These are phyloP conservation scores for Acyrthosiphon pisum DNA, from an alignment of 1,140 invertebrate species.

Conservation along the genomic window DNA sequence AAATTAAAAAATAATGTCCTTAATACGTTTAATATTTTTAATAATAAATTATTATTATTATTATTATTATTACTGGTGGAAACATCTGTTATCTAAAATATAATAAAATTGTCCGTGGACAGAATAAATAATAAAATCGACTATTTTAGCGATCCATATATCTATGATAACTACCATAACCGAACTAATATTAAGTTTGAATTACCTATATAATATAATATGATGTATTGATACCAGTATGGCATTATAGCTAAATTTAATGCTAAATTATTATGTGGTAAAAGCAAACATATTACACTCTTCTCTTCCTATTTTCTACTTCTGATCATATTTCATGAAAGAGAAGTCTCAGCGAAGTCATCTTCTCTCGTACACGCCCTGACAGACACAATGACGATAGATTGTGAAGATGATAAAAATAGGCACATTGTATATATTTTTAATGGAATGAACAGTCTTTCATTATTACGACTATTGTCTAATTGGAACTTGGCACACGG, in stretches of 20 bases:
- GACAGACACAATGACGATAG: neutral
- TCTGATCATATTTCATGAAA: conserved; percentile 11
- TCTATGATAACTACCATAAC: neutral
- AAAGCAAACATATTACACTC: neutral
- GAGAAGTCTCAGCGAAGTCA: neutral
- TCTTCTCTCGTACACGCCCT: neutral
- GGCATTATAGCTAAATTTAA: neutral
- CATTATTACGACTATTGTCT: conserved; percentile 43
- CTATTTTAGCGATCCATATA: neutral
- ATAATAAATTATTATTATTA: neutral
- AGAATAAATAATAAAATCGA: neutral
- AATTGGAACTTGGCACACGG: conserved; percentile 45
- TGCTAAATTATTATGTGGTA: neutral
- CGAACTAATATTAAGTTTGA: neutral
- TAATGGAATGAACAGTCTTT: conserved; percentile 44
- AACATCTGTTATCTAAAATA: neutral
- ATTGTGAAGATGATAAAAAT: conserved; percentile 38
- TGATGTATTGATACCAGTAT: neutral
- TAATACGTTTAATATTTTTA: too few species aligned
- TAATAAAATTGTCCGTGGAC: neutral
- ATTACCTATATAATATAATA: neutral
- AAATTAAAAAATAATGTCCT: neutral
- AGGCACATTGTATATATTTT: conserved; percentile 31
- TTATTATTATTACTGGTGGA: neutral
- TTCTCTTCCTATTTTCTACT: neutral